Evolutionary conservation across 2,113 vertebrate species (phyloP), one percentile per base, ranked within the genome.

Genomic region (Apeltes quadracus): DNA sequence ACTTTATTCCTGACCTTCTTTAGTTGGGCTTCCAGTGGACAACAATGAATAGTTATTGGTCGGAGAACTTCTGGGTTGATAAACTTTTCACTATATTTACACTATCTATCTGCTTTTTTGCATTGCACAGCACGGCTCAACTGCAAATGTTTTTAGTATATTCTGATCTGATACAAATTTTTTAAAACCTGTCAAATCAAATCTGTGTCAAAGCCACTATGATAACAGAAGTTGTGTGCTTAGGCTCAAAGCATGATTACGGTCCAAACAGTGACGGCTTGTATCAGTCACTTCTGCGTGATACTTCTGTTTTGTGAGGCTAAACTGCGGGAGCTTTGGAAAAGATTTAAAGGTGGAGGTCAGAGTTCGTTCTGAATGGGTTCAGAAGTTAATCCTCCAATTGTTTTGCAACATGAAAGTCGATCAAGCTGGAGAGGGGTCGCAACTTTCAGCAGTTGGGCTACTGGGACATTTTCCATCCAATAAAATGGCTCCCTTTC

Each of bases 341-440:
- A 56, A 53, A 43, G 81, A 34, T 73, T 84, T 78, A 73, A 63
- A 34, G 54, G 25, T 41, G 65, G 32, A 79, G 77, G 79, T 77
- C 75, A 69, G 13, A 48, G 57, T 27, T 63, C 61, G 43, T 57
- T 65, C 27, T 69, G 36, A 77, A 62, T 75, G 69, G 41, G 70
- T 76, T 36, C 23, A 55, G 67, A 83, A 69, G 62, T 62, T 84
- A 82, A 86, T 86, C 81, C 72, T 68, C 68, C 54, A 75, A 34
- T 65, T 34, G 32, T 7, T 5, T 69, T 63, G 56, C n/a, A 69
- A 62, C 43, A 76, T 69, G 62, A 51, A 77, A 72, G 72, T 63
- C 72, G 36, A 8, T 38, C 20, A 51, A 59, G 38, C 72, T 56
- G 73, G 36, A 34, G n/a, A n/a, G n/a, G n/a, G n/a, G 38, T 36